phyloP scores from a whole-genome alignment of 2,113 vertebrate genomes.

The Kobus ellipsiprymnus region DNA sequence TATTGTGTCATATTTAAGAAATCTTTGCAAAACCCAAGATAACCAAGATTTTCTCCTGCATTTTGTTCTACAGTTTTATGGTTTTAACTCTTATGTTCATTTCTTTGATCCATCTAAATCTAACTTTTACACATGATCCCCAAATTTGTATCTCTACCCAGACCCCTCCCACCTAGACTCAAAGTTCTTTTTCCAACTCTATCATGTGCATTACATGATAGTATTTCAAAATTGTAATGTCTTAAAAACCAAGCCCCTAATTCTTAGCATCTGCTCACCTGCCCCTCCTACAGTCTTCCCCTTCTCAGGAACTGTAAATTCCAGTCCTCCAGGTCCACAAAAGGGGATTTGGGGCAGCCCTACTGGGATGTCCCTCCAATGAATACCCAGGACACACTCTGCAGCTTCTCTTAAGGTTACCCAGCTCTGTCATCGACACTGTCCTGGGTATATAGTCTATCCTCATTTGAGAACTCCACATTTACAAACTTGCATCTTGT shows the following conservation, averaged over 20 bases:
- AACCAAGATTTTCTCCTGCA: not conserved
- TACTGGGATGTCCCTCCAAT: not conserved
- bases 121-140: not conserved
- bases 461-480: not conserved
- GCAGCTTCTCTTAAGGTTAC: not conserved
- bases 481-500: not conserved
- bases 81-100: not conserved
- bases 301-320: not conserved
- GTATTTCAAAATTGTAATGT: not conserved
- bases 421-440: not conserved
- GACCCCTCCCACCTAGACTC: not conserved
- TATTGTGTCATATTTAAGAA: not conserved
- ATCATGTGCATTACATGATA: not conserved
- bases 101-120: not conserved
- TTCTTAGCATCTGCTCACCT: not conserved
- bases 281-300: not conserved
- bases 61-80: not conserved
- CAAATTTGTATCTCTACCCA: not conserved
- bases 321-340: not conserved
- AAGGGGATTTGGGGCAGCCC: not conserved
- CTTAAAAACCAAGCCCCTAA: not conserved
- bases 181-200: not conserved
- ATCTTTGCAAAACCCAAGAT: not conserved
- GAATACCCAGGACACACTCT: not conserved
- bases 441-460: not conserved